Conservation (phyloP, 2,797 vertebrate species). For the Lophotriccus pileatus region DNA sequence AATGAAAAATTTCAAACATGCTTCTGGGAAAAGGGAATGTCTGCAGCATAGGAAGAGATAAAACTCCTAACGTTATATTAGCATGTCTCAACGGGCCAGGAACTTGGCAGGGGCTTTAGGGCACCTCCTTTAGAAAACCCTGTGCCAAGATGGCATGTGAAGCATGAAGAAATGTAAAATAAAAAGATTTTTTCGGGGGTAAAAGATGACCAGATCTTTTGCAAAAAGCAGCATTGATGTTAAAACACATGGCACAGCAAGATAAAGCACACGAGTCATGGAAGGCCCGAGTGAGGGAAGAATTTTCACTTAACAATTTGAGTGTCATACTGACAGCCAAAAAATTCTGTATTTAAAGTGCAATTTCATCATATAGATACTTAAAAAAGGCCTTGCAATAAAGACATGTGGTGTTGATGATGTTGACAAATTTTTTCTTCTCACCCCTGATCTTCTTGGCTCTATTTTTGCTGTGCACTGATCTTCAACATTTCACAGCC, state of each 20-base stretch:
- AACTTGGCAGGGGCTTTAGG: not conserved
- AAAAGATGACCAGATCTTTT: not conserved
- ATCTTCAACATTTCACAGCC: not conserved
- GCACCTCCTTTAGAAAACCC: not conserved
- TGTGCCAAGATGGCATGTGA: not conserved
- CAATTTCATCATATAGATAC: not conserved
- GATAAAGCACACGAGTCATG: not conserved
- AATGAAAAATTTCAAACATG: not conserved
- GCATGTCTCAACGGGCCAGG: not conserved
- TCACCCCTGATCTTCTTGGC: not conserved
- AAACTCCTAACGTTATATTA: fast-evolving
- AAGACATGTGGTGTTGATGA: not conserved
- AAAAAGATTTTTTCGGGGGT: not conserved
- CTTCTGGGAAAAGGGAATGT: not conserved
- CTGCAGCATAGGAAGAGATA: not conserved
- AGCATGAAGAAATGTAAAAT: not conserved
- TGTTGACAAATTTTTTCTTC: not conserved
- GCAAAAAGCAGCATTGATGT: not conserved
- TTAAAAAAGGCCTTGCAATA: not conserved
- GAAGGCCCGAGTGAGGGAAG: not conserved
- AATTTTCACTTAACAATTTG: not conserved
- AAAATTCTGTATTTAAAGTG: not conserved
- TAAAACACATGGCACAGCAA: not conserved
- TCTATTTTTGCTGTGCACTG: not conserved
- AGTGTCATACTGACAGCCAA: not conserved